A percentile compares a stretch with the other conserved stretches of the same genome.
Conservation (phyloP, 2,113 vertebrate genomes). For the Lophochroa leadbeateri region DNA sequence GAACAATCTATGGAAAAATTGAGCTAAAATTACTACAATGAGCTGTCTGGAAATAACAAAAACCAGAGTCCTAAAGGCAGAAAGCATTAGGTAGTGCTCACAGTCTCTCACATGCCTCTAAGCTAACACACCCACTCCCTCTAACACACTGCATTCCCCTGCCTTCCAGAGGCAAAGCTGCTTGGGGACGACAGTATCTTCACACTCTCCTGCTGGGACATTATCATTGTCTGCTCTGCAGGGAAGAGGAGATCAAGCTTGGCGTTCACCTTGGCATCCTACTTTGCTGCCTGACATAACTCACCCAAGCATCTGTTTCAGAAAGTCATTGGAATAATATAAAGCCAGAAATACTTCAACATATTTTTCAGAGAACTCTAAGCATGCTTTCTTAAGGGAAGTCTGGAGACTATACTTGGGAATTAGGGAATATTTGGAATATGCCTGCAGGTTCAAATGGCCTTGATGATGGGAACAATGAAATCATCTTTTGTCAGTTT, state of each 20-base stretch:
- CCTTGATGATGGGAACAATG: not conserved
- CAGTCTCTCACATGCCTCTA: not conserved
- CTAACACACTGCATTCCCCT: rapidly evolving
- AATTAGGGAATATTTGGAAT: not conserved
- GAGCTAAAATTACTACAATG: not conserved
- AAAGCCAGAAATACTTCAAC: not conserved
- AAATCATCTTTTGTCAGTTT: not conserved
- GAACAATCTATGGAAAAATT: not conserved
- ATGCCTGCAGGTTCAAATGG: not conserved
- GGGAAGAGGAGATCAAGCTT: not conserved
- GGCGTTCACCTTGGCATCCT: rapidly evolving
- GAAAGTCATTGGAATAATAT: not conserved
- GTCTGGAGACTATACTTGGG: not conserved
- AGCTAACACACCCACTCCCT: not conserved
- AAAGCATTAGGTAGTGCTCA: not conserved
- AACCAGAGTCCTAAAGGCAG: not conserved
- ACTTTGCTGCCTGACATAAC: not conserved
- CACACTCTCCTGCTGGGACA: not conserved
- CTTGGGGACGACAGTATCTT: not conserved
- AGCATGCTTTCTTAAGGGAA: not conserved
- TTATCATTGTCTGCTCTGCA: rapidly evolving
- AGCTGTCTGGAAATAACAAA: rapidly evolving
- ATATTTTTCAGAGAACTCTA: not conserved
- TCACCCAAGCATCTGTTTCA: not conserved
- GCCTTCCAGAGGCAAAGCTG: not conserved